Evolutionary conservation across 2,113 vertebrate species (phyloP).

Genomic region (Regulus satrapa): DNA sequence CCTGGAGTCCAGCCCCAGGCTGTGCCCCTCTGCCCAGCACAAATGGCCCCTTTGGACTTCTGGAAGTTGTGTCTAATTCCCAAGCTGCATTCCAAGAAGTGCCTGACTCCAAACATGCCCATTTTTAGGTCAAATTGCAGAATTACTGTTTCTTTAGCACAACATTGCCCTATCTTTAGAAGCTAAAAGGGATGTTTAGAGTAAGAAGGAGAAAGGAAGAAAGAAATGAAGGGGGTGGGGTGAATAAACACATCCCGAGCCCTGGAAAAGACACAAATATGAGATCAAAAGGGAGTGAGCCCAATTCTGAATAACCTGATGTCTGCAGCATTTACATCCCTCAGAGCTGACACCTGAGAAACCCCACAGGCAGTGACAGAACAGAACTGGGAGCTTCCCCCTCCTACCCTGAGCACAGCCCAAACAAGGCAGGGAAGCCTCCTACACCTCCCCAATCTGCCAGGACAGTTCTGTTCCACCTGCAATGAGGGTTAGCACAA

Average conservation of each 20-base stretch:
- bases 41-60: slow-evolving; percentile 1
- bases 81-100: not conserved
- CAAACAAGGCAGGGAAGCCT: not conserved
- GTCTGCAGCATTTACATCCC: slow-evolving; percentile 5
- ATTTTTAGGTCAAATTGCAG: slow-evolving; percentile 59
- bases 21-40: not conserved
- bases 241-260: slow-evolving; percentile 25
- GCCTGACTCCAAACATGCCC: slow-evolving; percentile 19
- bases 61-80: not conserved
- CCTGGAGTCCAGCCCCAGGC: not conserved
- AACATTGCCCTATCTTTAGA: slow-evolving; percentile 53
- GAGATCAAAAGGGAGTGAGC: slow-evolving; percentile 55
- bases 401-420: not conserved
- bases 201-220: slow-evolving; percentile 11
- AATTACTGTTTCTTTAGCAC: slow-evolving; percentile 31
- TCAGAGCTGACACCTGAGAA: not conserved
- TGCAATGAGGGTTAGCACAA: not conserved
- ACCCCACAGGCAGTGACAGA: not conserved
- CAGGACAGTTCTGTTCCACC: not conserved
- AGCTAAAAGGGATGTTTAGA: slow-evolving; percentile 51
- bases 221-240: not conserved
- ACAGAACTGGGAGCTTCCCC: not conserved
- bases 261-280: slow-evolving; percentile 32
- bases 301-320: slow-evolving; percentile 11
- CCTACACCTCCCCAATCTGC: not conserved